Percentiles rank a stretch among this genome's conserved stretches.
phyloP scores from a whole-genome alignment of 2,113 vertebrate genomes.

The Corvus cornix region DNA sequence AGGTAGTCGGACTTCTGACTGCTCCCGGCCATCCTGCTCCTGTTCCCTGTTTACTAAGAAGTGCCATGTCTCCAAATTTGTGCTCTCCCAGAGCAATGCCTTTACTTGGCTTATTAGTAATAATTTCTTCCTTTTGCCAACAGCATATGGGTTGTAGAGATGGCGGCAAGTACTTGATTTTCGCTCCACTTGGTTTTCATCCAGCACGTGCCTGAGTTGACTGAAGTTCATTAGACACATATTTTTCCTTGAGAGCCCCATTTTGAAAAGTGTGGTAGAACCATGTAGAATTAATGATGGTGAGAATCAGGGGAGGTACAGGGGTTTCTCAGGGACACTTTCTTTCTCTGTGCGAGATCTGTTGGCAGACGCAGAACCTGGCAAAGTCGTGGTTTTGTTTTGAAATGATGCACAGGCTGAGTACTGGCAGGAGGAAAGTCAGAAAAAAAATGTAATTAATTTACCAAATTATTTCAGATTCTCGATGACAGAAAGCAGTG shows the following conservation, averaged over 20 bases:
- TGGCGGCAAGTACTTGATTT: not conserved
- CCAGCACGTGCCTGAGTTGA: not conserved
- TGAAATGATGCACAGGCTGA: not conserved
- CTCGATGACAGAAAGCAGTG: slow-evolving; percentile 95
- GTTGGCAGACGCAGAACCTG: not conserved
- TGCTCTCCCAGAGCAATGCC: not conserved
- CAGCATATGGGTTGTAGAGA: not conserved
- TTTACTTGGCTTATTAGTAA: not conserved
- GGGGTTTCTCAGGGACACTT: not conserved
- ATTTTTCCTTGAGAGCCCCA: not conserved
- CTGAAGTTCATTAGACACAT: not conserved
- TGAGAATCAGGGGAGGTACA: not conserved
- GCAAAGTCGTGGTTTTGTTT: not conserved
- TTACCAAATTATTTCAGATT: slow-evolving; percentile 75
- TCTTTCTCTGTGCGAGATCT: not conserved
- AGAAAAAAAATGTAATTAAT: not conserved
- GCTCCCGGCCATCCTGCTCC: not conserved
- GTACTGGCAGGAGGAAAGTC: not conserved
- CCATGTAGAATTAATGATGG: not conserved
- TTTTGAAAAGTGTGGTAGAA: not conserved
- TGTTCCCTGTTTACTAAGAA: not conserved
- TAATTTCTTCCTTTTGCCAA: not conserved
- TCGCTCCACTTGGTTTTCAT: not conserved
- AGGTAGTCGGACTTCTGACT: not conserved
- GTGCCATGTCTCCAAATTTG: not conserved